Conservation (phyloP, 2,113 vertebrate genomes). For the Scalopus aquaticus region DNA sequence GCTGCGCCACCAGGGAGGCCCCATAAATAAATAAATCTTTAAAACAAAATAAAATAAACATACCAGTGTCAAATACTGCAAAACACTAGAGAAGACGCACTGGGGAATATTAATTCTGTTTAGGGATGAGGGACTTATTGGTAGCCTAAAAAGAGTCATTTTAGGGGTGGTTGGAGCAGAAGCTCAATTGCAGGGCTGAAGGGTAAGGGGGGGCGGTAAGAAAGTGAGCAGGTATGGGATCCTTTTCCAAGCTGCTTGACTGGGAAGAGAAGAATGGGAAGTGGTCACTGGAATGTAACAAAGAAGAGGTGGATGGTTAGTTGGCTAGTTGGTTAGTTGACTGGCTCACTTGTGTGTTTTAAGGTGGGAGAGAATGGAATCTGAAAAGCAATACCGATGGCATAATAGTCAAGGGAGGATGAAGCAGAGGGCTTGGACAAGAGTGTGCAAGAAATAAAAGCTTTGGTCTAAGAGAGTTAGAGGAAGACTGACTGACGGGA, state of each 20-base stretch:
- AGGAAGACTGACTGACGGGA: background rate
- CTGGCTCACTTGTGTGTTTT: background rate
- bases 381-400: background rate
- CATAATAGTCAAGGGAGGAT: background rate
- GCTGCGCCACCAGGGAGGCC: too few relatives aligned
- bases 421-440: background rate
- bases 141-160: background rate
- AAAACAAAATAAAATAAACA: too few relatives aligned
- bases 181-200: background rate
- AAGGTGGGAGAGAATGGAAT: background rate
- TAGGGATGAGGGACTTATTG: background rate
- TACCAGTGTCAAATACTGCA: background rate
- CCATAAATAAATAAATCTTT: too few relatives aligned
- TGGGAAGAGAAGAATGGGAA: background rate
- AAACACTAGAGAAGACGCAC: background rate
- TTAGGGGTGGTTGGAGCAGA: background rate
- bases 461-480: background rate
- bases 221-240: background rate
- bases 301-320: background rate
- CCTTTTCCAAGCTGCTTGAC: background rate
- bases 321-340: background rate
- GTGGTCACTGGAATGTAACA: accelerated
- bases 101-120: background rate
- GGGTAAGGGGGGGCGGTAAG: background rate
- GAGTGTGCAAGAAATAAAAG: background rate